These are phyloP conservation scores for Chiloscyllium plagiosum DNA, from an alignment of 2,113 vertebrate genomes.

Conservation along the genomic window DNA sequence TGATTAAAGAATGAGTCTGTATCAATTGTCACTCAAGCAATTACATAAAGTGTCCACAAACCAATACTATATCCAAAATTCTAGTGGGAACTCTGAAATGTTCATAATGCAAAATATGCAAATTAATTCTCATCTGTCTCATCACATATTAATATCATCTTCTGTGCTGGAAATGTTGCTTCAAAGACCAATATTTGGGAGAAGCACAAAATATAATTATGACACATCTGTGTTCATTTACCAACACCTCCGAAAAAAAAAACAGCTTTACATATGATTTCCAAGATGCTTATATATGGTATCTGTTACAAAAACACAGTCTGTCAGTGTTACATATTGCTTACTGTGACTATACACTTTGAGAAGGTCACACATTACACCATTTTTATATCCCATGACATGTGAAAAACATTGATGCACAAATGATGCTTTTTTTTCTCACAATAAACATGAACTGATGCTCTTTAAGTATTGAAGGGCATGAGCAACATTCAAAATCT, in stretches of 20 bases:
- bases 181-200: neutral
- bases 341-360: neutral
- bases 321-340: neutral
- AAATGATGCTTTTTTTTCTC: neutral
- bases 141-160: neutral
- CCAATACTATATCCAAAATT: neutral
- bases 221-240: neutral
- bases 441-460: neutral
- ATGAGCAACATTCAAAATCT: neutral
- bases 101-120: neutral
- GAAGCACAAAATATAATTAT: neutral
- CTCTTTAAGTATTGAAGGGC: neutral
- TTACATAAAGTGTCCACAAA: neutral
- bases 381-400: neutral
- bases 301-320: no score
- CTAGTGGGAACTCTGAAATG: neutral
- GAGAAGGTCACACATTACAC: neutral
- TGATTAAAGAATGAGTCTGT: neutral
- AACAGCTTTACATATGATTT: neutral
- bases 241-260: neutral
- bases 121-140: neutral
- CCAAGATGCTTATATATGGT: neutral
- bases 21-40: neutral
- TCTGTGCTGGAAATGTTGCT: neutral
- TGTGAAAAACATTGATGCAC: neutral